Base-by-base conservation (phyloP, 2,888 invertebrate species). In the Heliconius erato region DNA sequence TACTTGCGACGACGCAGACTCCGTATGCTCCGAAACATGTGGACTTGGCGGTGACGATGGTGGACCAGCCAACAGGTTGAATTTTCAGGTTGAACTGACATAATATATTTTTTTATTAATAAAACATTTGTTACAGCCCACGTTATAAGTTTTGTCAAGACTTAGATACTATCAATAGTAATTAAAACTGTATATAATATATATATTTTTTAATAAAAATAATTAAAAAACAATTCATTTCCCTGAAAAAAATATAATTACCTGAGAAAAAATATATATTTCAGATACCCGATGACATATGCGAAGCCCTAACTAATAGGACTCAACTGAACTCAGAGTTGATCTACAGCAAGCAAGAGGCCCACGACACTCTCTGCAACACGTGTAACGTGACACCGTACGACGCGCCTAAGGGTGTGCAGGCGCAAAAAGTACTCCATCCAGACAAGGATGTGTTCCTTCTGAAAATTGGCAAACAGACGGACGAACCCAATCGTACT, bases 391-490 rank as follows among this genome's bases (percentile, higher is more conserved):
- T 95, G 0, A 97, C 97, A 0, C 96, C 96, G 0, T 91, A 90
- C 44, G 94, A 95, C 26, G 95, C 96, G 0, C 94, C 96, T 0
- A 96, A 96, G 85, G 97, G 97, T 0, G 96, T 96, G 0, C 91
- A 96, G 80, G 96, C 96, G 7, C 96, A 96, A 23, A 97, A 97
- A 87, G 92, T 97, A 7, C 90, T 97, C 0, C 97, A 98, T 87
- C 97, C 97, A 0, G 97, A 97, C 79, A 97, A 97, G 87, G 98
- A 98, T 87, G 96, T 97, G 0, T 98, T 98, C 86, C 94, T 98
- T 7, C 92, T 98, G 74, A 97, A 97, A 88, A 97, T 98, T 82
- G 98, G 98, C 2, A 98, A 98, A 88, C 98, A 98, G 89, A 97
- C 97, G 0, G 95, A 95, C 74, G 96, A 96, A 86, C 96, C 95